Base-by-base conservation (phyloP, 2,113 vertebrate species). In the Otolemur garnettii region DNA sequence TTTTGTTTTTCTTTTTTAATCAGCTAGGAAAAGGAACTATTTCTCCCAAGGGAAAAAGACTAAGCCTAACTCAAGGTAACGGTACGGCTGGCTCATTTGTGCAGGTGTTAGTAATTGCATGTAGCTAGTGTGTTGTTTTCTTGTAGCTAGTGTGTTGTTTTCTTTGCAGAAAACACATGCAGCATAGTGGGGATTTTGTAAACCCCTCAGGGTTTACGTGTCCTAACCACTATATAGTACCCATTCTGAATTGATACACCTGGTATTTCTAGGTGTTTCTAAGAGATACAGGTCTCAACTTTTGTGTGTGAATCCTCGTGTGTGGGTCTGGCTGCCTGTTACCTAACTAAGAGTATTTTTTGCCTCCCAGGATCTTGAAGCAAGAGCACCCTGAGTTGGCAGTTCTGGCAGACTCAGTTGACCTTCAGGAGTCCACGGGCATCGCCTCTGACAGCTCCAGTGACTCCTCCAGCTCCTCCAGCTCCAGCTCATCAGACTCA, bases 371-470 rank as follows among this genome's bases (percentile, higher is more conserved):
- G 98, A 98, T 99, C 95, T 77, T 99, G 66, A 99, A 99, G 98
- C 99, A 99, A 97, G 99, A 99, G 80, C 98, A 99, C 68, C 99
- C 99, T 0, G 99, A 99, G 88, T 22, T 99, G 97, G 99, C 99
- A 0, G 98, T 98, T 9, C 97, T 99, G 89, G 99, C 99, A 0
- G 99, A 99, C 97, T 98, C 99, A 0, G 99, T 99, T 87, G 99
- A 99, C 96, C 98, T 99, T 42, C 99, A 99, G 98, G 99, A 99
- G 96, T 99, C 99, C 1, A 99, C 99, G 1, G 99, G 99, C 64
- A 99, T 99, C 30, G 99, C 99, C 12, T 99, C 99, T 0, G 99
- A 99, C 98, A 99, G 99, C 96, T 99, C 99, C 78, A 99, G 99
- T 0, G 99, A 99, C 98, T 99, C 99, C 0, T 99, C 99, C 0